A percentile compares a stretch with the other conserved stretches of the same genome.
These are phyloP conservation scores for Siderastrea radians DNA, from an alignment of 92 coral and sea anemone species.

Conservation along the genomic window DNA sequence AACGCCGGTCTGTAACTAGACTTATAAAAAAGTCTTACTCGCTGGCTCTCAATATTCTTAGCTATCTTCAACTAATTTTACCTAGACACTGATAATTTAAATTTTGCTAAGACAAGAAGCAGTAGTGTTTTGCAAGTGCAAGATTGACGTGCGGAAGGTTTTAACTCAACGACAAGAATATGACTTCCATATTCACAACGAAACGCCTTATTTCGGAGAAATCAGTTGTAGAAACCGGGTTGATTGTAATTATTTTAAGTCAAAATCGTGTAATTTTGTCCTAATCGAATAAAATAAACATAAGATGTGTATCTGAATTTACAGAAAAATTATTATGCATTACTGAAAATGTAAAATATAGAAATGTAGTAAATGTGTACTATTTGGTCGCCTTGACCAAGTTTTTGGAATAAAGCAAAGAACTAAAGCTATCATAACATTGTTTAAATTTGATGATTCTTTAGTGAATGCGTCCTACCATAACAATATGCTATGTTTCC, in stretches of 20 bases:
- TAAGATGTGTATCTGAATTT: neutral
- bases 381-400: neutral
- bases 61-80: neutral
- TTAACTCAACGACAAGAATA: neutral
- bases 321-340: neutral
- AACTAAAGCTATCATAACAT: neutral
- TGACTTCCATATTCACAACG: neutral
- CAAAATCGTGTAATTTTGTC: neutral
- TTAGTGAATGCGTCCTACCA: neutral
- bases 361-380: neutral
- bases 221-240: neutral
- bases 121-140: neutral
- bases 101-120: neutral
- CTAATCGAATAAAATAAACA: constrained; percentile 8
- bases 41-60: neutral
- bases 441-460: neutral
- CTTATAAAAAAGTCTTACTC: neutral
- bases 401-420: constrained; percentile 9
- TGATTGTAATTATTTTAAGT: neutral
- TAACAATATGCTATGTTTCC: too few species aligned
- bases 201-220: constrained; percentile 2
- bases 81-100: neutral
- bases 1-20: neutral
- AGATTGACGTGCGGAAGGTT: neutral
- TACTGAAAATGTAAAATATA: neutral